Conservation (phyloP, 2,888 invertebrate species). For the Bellardia pandia region DNA sequence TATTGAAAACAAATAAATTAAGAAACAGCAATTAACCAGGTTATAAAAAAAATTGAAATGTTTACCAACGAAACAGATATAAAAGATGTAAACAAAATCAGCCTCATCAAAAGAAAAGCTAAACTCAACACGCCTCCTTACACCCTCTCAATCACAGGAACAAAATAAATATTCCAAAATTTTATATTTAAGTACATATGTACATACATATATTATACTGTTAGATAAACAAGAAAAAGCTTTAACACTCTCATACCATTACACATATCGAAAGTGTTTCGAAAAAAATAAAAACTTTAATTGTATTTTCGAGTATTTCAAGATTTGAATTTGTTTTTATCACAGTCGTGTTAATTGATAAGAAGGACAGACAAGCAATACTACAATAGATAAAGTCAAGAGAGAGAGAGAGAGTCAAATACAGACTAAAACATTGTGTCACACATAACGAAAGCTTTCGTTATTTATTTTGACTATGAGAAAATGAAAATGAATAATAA, state of each 20-base stretch:
- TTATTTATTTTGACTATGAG: not conserved
- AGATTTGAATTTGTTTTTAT: slow-evolving; percentile 50
- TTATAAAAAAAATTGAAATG: not conserved
- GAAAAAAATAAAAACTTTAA: not conserved
- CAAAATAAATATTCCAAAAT: not conserved
- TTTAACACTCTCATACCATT: no score
- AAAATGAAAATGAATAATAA: not conserved
- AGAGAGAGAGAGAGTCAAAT: not conserved
- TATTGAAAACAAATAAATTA: not conserved
- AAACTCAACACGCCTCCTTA: not conserved
- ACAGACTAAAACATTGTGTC: not conserved
- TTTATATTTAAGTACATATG: not conserved
- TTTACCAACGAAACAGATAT: not conserved
- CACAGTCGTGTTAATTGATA: slow-evolving; percentile 56
- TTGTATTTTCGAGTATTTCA: not conserved
- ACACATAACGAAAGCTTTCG: not conserved
- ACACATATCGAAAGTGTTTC: not conserved
- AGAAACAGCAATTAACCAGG: not conserved
- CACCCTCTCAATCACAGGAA: not conserved
- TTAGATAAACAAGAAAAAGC: slow-evolving; percentile 15
- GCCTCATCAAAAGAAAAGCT: not conserved
- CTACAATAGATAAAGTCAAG: not conserved
- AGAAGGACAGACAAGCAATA: slow-evolving; percentile 31
- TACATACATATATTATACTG: not conserved
- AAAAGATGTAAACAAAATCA: not conserved